Evolutionary conservation across 2,888 invertebrate species (phyloP).

Genomic region (Amaurobius ferox): DNA sequence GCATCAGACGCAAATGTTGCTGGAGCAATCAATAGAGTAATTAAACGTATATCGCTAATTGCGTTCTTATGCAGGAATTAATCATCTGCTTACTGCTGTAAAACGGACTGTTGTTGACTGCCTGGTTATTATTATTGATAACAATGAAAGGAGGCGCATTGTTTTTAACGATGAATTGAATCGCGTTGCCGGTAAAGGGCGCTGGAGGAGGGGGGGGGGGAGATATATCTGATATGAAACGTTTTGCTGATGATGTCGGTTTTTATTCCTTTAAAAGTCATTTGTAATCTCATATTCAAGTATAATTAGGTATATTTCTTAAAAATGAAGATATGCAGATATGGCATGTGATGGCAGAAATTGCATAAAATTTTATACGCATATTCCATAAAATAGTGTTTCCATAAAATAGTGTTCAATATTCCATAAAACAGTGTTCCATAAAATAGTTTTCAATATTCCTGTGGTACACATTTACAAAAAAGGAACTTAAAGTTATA

Average conservation of each 20-base stretch:
- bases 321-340: too few relatives aligned
- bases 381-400: too few relatives aligned
- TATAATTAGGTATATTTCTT: too few relatives aligned
- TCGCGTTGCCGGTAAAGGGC: neutral
- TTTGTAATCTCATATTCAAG: conserved; percentile 5
- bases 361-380: too few relatives aligned
- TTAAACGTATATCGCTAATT: conserved; percentile 70
- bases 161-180: neutral
- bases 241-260: conserved; percentile 4
- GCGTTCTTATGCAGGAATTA: conserved; percentile 69
- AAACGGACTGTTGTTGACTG: conserved; percentile 64
- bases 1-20: conserved; percentile 48
- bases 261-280: conserved; percentile 17
- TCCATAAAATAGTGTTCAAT: too few relatives aligned
- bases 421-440: too few relatives aligned
- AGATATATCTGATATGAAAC: neutral
- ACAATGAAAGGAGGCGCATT: conserved; percentile 23
- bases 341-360: too few relatives aligned
- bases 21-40: conserved; percentile 60
- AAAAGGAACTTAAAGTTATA: too few relatives aligned
- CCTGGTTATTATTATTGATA: conserved; percentile 44
- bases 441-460: too few relatives aligned
- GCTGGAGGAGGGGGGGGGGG: neutral
- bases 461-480: too few relatives aligned
- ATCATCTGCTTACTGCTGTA: conserved; percentile 56